Conservation (phyloP, 2,797 vertebrate genomes). For the Poecile montanus region DNA sequence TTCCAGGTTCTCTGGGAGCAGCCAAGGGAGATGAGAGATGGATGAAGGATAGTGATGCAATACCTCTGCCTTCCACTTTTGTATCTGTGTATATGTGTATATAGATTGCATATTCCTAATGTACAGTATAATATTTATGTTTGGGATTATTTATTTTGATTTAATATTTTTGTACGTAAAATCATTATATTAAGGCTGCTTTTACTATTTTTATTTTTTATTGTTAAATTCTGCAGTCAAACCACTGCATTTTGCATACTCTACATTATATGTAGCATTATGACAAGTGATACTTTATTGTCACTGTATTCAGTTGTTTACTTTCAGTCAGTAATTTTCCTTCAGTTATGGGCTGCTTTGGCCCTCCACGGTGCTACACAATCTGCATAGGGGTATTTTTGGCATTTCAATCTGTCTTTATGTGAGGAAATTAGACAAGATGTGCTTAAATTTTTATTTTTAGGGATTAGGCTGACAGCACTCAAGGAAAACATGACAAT, state of each 20-base stretch:
- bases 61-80: slow-evolving; percentile 81
- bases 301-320: slow-evolving; percentile 83
- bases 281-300: slow-evolving; percentile 79
- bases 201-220: slow-evolving; percentile 68
- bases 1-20: slow-evolving; percentile 72
- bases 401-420: slow-evolving; percentile 70
- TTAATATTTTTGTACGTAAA: slow-evolving; percentile 86
- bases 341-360: slow-evolving; percentile 72
- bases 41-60: slow-evolving; percentile 83
- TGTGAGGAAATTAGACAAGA: slow-evolving; percentile 52
- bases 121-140: slow-evolving; percentile 88
- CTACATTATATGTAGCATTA: slow-evolving; percentile 82
- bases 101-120: slow-evolving; percentile 78
- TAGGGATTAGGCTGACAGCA: slow-evolving; percentile 59
- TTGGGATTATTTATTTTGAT: slow-evolving; percentile 86
- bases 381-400: slow-evolving; percentile 71
- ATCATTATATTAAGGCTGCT: slow-evolving; percentile 82
- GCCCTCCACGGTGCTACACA: slow-evolving; percentile 78
- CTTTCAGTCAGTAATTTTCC: slow-evolving; percentile 76
- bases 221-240: slow-evolving; percentile 76
- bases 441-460: slow-evolving; percentile 67
- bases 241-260: slow-evolving; percentile 82
- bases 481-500: slow-evolving; percentile 64
- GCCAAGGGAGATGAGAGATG: slow-evolving; percentile 65
- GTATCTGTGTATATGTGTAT: slow-evolving; percentile 65